Conservation (phyloP, 1,140 invertebrate species). For the Xylocopa sonorina region DNA sequence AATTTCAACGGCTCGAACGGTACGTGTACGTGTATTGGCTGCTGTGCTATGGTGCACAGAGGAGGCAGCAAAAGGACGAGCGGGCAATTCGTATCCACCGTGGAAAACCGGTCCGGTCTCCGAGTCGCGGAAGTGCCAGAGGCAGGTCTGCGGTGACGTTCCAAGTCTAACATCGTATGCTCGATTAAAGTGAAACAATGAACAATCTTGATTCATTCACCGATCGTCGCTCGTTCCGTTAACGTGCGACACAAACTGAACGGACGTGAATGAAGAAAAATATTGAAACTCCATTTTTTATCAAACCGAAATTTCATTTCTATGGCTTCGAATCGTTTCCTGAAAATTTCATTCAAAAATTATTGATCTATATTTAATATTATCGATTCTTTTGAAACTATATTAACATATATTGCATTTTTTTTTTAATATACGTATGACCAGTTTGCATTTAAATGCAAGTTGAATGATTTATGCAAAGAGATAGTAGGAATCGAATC, state of each 20-base stretch:
- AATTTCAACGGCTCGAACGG: conserved; percentile 11
- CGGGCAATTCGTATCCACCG: conserved; percentile 60
- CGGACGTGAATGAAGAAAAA: not conserved
- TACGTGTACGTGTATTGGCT: conserved; percentile 2
- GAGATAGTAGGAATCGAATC: not conserved
- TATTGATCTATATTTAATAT: too few species aligned
- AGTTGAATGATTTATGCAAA: not conserved
- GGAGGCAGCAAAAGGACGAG: conserved; percentile 57
- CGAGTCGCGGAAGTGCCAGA: conserved; percentile 61
- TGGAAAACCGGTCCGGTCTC: conserved; percentile 60
- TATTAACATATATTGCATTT: too few species aligned
- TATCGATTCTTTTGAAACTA: too few species aligned
- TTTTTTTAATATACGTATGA: too few species aligned
- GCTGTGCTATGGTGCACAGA: conserved; percentile 6
- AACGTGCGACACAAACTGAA: not conserved
- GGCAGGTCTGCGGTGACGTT: conserved; percentile 42
- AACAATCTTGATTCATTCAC: conserved; percentile 55
- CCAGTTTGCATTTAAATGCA: too few species aligned
- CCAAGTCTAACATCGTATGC: conserved; percentile 51
- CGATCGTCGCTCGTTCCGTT: conserved; percentile 34
- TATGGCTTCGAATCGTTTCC: too few species aligned
- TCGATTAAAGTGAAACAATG: conserved; percentile 61
- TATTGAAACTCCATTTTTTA: too few species aligned
- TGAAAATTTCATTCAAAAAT: too few species aligned
- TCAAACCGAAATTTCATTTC: too few species aligned